A percentile compares a stretch with the other conserved stretches of the same genome.
These are phyloP conservation scores for Agrenia bidenticulata DNA, from an alignment of 2,888 invertebrate species.

Conservation along the genomic window DNA sequence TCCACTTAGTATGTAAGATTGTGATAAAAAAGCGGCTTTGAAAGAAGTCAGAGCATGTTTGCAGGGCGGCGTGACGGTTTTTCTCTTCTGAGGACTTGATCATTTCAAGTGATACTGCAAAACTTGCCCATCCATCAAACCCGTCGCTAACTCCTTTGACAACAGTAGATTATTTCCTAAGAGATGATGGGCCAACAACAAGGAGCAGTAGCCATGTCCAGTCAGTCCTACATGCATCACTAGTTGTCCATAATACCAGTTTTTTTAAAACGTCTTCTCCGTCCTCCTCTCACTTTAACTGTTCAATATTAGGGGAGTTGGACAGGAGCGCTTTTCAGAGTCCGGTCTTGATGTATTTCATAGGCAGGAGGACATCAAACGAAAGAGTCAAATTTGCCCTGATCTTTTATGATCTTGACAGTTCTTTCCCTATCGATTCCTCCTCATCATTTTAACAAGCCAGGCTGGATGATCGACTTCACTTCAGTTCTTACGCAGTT, in stretches of 20 bases:
- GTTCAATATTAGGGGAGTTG: not conserved
- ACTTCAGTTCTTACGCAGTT: too few relatives aligned
- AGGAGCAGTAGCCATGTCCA: slow-evolving; percentile 22
- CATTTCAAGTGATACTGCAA: slow-evolving; percentile 52
- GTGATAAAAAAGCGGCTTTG: slow-evolving; percentile 21
- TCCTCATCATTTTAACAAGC: slow-evolving; percentile 13
- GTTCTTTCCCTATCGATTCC: slow-evolving; percentile 10
- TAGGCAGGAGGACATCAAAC: slow-evolving; percentile 17
- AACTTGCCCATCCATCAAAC: slow-evolving; percentile 53
- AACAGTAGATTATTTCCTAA: slow-evolving; percentile 25
- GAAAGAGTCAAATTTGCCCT: slow-evolving; percentile 20
- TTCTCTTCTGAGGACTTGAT: slow-evolving; percentile 43
- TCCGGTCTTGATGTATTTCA: too few relatives aligned
- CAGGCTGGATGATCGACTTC: not conserved
- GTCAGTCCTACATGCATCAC: slow-evolving; percentile 17
- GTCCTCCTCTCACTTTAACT: not conserved
- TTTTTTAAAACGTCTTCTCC: not conserved
- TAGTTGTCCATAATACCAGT: slow-evolving; percentile 19
- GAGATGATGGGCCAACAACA: slow-evolving; percentile 7
- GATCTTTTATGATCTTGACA: slow-evolving; percentile 11
- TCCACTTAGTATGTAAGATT: not conserved
- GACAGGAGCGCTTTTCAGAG: too few relatives aligned
- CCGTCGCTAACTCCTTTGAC: slow-evolving; percentile 53
- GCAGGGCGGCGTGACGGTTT: slow-evolving; percentile 46
- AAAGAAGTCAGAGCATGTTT: slow-evolving; percentile 26